Conservation (phyloP, 2,113 vertebrate species). For the Benitochromis conjunctus region DNA sequence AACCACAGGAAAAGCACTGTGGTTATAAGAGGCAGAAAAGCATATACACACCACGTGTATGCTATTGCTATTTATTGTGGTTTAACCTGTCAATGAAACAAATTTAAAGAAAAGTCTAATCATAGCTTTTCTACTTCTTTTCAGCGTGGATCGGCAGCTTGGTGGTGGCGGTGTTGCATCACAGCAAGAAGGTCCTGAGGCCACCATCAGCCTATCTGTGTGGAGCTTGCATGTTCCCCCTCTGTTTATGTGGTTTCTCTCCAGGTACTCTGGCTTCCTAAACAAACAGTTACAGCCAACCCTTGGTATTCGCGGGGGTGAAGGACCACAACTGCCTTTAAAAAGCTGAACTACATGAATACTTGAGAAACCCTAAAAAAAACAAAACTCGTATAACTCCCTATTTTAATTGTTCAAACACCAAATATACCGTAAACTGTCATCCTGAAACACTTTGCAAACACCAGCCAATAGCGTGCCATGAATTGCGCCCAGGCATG, state of each 20-base stretch:
- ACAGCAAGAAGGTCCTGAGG: neutral
- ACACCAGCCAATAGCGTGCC: neutral
- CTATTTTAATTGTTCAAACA: neutral
- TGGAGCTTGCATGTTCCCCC: neutral
- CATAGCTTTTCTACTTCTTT: neutral
- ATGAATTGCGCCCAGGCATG: fast-evolving
- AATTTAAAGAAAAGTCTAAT: neutral
- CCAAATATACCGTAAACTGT: neutral
- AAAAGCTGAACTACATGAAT: neutral
- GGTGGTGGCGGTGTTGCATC: neutral
- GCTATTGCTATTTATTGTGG: neutral
- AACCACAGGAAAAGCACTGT: neutral
- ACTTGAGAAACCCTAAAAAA: neutral
- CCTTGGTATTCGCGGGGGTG: neutral
- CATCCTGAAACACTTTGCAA: neutral
- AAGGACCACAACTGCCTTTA: fast-evolving
- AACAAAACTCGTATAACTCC: neutral
- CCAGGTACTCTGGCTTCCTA: neutral
- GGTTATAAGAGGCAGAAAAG: no score
- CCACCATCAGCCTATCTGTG: neutral
- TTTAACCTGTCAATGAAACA: neutral
- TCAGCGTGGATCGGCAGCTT: neutral
- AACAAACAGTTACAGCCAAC: neutral
- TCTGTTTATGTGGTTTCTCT: neutral
- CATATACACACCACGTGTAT: neutral